Conservation (phyloP, 2,113 vertebrate species). For the Ceyx cyanopectus region DNA sequence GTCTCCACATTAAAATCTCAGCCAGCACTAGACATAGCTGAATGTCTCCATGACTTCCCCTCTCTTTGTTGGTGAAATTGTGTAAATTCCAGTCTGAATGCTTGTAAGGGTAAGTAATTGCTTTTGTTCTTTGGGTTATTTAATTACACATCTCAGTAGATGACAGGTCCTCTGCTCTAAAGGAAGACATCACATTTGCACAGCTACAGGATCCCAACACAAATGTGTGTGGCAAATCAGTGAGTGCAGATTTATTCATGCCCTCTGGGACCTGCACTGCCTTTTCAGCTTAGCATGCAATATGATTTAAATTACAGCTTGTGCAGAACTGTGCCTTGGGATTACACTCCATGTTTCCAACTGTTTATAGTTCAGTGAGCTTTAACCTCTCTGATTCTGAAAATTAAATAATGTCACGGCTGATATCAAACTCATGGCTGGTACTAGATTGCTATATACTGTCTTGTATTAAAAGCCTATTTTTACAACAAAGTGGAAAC, state of each 20-base stretch:
- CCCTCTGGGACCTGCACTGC: conserved; percentile 47
- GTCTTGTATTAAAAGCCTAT: conserved; percentile 19
- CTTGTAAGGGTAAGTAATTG: conserved; percentile 53
- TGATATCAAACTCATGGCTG: conserved; percentile 64
- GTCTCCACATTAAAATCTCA: conserved; percentile 35
- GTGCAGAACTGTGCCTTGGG: conserved; percentile 59
- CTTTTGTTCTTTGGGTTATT: conserved; percentile 62
- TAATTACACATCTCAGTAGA: conserved; percentile 66
- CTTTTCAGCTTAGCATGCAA: conserved; percentile 66
- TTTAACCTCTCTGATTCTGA: conserved; percentile 62
- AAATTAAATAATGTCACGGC: conserved; percentile 62
- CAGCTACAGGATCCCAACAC: conserved; percentile 60
- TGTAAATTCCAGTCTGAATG: conserved; percentile 39
- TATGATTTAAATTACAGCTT: conserved; percentile 71
- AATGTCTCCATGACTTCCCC: conserved; percentile 51
- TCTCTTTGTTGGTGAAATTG: conserved; percentile 35
- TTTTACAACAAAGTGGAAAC: conserved; percentile 32
- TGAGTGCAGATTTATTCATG: conserved; percentile 66
- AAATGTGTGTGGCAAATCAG: conserved; percentile 57
- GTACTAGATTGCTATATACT: conserved; percentile 33
- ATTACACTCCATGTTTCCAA: conserved; percentile 52
- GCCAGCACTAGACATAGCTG: neutral
- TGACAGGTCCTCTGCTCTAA: conserved; percentile 45
- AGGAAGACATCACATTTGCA: conserved; percentile 57
- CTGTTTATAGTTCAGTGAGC: conserved; percentile 70